Evolutionary conservation across 2,113 vertebrate species (phyloP), one percentile per base, ranked within the genome.

Genomic region (Pachyramphus minor): DNA sequence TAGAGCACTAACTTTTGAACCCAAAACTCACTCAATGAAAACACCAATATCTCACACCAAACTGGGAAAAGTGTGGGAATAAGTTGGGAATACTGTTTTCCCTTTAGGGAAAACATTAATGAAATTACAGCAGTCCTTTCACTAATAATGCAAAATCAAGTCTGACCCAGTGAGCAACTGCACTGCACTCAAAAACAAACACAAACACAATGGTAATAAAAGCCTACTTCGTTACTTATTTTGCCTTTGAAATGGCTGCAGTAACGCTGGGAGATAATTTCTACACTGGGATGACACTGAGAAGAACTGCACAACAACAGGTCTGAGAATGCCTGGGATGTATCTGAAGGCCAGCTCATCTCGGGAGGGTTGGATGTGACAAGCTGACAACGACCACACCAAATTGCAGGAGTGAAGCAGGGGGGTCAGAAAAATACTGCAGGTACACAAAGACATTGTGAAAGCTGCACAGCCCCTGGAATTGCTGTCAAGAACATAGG

Each of bases 231-330:
- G 42, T 84, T 45, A 86, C 5, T 77, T 25, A 52, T 82, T 64
- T 63, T 50, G 44, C 12, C 30, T 93, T 82, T 94, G 87, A 30
- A 80, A 87, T 7, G 33, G 35, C 19, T 86, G 28, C 4, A 74
- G 14, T 27, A 67, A 66, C 2, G 6, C 45, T 80, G 42, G 37
- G 42, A 77, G 50, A 0, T 33, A 33, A 33, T 87, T 94, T 55
- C 60, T 33, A 12, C 6, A 6, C 17, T 16, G 10, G 30, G 27
- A 69, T 16, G 25, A 18, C 30, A 28, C 0, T 5, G 27, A 80
- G 49, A 82, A 55, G 21, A 35, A 4, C 1, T 5, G 7, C 44
- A 42, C 10, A 11, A 11, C 0, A 27, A n/a, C 0, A n/a, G 2
- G 50, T 33, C 8, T 5, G 27, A 49, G 47, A 84, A 50, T 2